These are phyloP conservation scores for Artibeus lituratus DNA, from an alignment of 2,797 vertebrate genomes.

Conservation along the genomic window DNA sequence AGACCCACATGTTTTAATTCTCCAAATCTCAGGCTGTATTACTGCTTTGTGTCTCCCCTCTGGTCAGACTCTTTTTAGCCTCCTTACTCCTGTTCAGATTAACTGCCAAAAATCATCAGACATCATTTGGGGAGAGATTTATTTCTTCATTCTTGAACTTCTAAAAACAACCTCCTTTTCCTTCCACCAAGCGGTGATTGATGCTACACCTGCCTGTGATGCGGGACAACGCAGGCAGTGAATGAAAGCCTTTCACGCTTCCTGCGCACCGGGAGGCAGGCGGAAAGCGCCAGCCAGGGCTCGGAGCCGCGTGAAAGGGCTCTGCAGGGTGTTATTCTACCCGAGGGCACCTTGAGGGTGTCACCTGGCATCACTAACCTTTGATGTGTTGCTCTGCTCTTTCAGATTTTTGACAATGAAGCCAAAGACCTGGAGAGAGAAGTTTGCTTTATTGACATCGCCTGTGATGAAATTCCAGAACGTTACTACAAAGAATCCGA, in stretches of 20 bases:
- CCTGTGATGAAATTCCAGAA: slow-evolving; percentile 91
- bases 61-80: background rate
- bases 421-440: slow-evolving; percentile 92
- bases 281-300: background rate
- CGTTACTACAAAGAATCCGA: slow-evolving; percentile 98
- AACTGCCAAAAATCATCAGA: slow-evolving; percentile 40
- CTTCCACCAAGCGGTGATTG: slow-evolving; percentile 8
- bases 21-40: background rate
- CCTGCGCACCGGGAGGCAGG: background rate
- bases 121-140: slow-evolving; percentile 38
- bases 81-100: background rate
- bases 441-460: slow-evolving; percentile 95
- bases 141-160: slow-evolving; percentile 32
- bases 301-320: background rate
- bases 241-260: slow-evolving; percentile 1
- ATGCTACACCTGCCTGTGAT: slow-evolving; percentile 46
- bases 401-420: slow-evolving; percentile 94
- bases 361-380: slow-evolving; percentile 34
- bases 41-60: background rate
- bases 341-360: background rate
- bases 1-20: background rate
- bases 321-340: background rate
- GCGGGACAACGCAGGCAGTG: slow-evolving; percentile 8
- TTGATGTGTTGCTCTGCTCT: slow-evolving; percentile 56
- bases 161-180: slow-evolving; percentile 52